Percentiles rank a stretch among this genome's conserved stretches.
These are phyloP conservation scores for Nematostella vectensis DNA, from an alignment of 92 coral and sea anemone genomes.

Conservation along the genomic window DNA sequence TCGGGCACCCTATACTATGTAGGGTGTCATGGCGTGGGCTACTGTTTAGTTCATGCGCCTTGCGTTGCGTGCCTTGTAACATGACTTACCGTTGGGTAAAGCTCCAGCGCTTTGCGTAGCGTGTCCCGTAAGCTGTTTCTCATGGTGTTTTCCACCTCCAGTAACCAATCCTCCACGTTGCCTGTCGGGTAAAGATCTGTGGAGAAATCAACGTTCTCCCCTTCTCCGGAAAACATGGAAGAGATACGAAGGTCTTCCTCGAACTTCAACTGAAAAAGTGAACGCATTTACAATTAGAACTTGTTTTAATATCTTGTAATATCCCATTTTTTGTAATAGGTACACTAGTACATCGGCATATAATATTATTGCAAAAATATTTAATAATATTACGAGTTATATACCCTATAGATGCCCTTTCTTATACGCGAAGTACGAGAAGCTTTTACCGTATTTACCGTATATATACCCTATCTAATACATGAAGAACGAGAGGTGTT, in stretches of 20 bases:
- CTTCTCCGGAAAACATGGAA: slow-evolving; percentile 98
- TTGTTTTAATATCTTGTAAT: not conserved
- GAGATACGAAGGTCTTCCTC: slow-evolving; percentile 97
- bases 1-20: too few species aligned
- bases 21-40: too few species aligned
- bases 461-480: too few species aligned
- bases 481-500: too few species aligned
- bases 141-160: slow-evolving; percentile 96
- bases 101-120: slow-evolving; percentile 64
- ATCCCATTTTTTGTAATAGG: too few species aligned
- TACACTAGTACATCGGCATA: too few species aligned
- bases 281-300: not conserved
- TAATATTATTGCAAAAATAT: too few species aligned
- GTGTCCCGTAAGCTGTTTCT: slow-evolving; percentile 77
- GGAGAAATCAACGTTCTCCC: slow-evolving; percentile 90
- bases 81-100: slow-evolving; percentile 50
- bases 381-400: too few species aligned
- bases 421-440: too few species aligned
- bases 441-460: too few species aligned
- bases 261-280: slow-evolving; percentile 47
- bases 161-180: slow-evolving; percentile 97
- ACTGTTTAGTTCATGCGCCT: not conserved
- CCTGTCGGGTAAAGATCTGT: slow-evolving; percentile 85
- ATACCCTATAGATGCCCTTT: too few species aligned
- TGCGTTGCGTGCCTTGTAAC: not conserved